phyloP scores from a whole-genome alignment of 2,888 invertebrate genomes.

The Ptychoptera albimana region DNA sequence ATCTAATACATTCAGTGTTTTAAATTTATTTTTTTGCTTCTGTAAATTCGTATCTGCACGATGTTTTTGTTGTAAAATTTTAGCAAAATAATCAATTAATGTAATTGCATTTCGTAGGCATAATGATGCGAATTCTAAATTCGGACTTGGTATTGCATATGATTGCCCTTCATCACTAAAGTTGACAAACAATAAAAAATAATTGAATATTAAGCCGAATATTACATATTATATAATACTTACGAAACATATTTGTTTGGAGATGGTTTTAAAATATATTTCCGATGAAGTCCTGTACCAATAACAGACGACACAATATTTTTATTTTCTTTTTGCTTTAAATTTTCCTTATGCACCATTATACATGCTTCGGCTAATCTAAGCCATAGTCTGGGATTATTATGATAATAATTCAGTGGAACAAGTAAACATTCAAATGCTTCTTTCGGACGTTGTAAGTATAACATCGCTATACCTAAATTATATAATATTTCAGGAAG shows the following conservation, averaged over 20 bases:
- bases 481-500: conserved; percentile 30
- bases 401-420: conserved; percentile 69
- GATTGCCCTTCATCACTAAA: conserved; percentile 47
- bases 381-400: conserved; percentile 82
- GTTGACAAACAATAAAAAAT: conserved; percentile 1
- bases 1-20: neutral
- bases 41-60: too few species aligned
- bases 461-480: conserved; percentile 52
- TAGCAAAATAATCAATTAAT: conserved; percentile 33
- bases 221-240: conserved; percentile 8
- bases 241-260: conserved; percentile 17
- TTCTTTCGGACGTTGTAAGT: conserved; percentile 60
- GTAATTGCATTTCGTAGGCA: conserved; percentile 74
- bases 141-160: conserved; percentile 73
- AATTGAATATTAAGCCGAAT: neutral
- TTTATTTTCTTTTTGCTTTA: conserved; percentile 13
- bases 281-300: conserved; percentile 15
- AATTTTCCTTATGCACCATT: conserved; percentile 33
- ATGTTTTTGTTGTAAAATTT: conserved; percentile 18
- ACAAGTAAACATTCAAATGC: conserved; percentile 86
- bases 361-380: conserved; percentile 88
- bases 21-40: neutral
- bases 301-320: conserved; percentile 15
- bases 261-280: conserved; percentile 15
- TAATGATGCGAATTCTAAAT: conserved; percentile 76